Conservation (phyloP, 2,797 vertebrate genomes). For the Hippopotamyrus pictus region DNA sequence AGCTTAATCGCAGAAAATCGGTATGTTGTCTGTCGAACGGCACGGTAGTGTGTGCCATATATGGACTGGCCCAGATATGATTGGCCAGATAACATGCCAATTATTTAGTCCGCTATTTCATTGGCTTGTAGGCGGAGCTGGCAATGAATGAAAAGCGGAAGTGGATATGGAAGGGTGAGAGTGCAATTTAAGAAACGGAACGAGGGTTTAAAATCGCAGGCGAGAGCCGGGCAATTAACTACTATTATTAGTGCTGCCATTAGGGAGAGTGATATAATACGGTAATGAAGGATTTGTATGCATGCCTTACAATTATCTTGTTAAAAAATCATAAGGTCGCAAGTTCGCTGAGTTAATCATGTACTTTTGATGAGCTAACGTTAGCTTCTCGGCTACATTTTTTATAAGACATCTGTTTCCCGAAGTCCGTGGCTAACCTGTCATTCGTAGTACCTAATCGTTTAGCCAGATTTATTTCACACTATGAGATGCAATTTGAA, state of each 20-base stretch:
- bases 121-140: slow-evolving; percentile 50
- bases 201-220: slow-evolving; percentile 38
- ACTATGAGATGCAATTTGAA: neutral
- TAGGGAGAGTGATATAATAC: neutral
- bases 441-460: neutral
- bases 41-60: no score
- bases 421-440: neutral
- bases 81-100: slow-evolving; percentile 38
- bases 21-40: neutral
- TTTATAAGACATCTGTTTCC: neutral
- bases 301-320: neutral
- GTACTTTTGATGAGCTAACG: neutral
- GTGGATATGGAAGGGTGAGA: slow-evolving; percentile 51
- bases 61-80: slow-evolving; percentile 11
- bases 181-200: slow-evolving; percentile 53
- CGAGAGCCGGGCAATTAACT: slow-evolving; percentile 40
- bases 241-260: neutral
- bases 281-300: fast-evolving
- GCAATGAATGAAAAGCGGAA: slow-evolving; percentile 60
- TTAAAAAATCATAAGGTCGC: slow-evolving; percentile 12
- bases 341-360: slow-evolving; percentile 8
- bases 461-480: neutral
- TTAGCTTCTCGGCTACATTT: neutral
- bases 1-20: neutral
- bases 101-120: slow-evolving; percentile 23